Evolutionary conservation across 1,140 invertebrate genomes (phyloP).

Genomic region (Coptotermes formosanus): DNA sequence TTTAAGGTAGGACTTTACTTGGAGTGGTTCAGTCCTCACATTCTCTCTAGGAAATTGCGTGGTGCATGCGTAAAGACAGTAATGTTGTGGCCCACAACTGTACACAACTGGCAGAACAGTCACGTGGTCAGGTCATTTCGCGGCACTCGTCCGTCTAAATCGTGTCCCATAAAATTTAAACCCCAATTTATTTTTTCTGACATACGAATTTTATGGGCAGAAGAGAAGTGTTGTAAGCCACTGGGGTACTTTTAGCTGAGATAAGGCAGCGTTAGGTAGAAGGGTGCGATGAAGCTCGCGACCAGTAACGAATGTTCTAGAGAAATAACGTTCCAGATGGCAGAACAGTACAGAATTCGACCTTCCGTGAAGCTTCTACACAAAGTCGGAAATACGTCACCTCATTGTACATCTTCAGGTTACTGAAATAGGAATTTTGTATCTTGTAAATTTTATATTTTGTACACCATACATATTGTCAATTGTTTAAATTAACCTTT

Average conservation of each 20-base stretch:
- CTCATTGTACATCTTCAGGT: neutral
- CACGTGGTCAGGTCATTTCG: neutral
- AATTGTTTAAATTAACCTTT: no score
- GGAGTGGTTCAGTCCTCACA: neutral
- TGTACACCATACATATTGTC: no score
- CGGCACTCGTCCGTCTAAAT: neutral
- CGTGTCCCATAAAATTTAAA: neutral
- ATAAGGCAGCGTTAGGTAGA: neutral
- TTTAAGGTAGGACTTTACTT: neutral
- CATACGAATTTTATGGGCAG: neutral
- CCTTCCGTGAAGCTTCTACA: neutral
- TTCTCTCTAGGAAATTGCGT: neutral
- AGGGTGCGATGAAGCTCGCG: neutral
- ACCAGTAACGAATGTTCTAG: neutral
- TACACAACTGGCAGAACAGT: neutral
- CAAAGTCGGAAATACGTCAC: neutral
- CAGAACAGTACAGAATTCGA: neutral
- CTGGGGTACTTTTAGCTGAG: neutral
- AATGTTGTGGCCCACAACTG: neutral
- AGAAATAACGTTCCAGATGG: neutral
- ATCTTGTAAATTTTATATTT: no score
- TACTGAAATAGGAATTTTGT: no score
- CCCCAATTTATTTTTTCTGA: neutral
- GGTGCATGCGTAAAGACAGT: neutral
- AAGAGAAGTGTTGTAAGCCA: neutral